phyloP scores from a whole-genome alignment of 2,888 invertebrate species.

The Malthinus flaveolus region DNA sequence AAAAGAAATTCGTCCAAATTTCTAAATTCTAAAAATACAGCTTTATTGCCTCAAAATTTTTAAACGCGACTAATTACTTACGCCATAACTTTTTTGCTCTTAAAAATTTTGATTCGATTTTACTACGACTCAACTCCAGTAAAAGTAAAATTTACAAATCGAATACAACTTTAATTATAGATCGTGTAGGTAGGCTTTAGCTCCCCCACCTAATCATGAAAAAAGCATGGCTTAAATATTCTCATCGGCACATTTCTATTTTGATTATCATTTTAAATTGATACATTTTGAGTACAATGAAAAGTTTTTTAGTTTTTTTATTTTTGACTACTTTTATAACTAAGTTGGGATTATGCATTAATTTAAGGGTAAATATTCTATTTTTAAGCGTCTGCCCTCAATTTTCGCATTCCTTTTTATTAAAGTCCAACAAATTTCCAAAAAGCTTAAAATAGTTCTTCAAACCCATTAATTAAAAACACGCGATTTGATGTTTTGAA shows the following conservation, averaged over 20 bases:
- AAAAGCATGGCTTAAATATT: conserved; percentile 16
- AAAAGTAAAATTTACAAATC: conserved; percentile 7
- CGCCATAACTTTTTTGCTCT: too few species aligned
- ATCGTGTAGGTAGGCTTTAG: conserved; percentile 13
- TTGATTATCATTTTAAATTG: conserved; percentile 8
- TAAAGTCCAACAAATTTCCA: neutral
- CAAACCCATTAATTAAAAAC: neutral
- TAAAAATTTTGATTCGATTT: too few species aligned
- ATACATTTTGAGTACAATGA: conserved; percentile 6
- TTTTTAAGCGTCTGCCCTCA: conserved; percentile 4
- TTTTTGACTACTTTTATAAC: conserved; percentile 3
- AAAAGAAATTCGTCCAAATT: too few species aligned
- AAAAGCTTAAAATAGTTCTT: conserved; percentile 10
- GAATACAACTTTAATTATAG: conserved; percentile 20
- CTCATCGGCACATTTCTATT: conserved; percentile 10
- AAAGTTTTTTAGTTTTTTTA: neutral
- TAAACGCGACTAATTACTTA: too few species aligned
- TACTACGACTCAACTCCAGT: neutral
- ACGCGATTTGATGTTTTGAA: too few species aligned
- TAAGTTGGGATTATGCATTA: conserved; percentile 11
- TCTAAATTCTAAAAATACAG: too few species aligned
- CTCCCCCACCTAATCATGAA: conserved; percentile 16
- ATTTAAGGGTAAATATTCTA: conserved; percentile 20
- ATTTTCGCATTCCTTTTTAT: conserved; percentile 3
- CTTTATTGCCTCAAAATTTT: too few species aligned